These are phyloP conservation scores for Vulpes ferrilata DNA, from an alignment of 2,113 vertebrate species.

Conservation along the genomic window DNA sequence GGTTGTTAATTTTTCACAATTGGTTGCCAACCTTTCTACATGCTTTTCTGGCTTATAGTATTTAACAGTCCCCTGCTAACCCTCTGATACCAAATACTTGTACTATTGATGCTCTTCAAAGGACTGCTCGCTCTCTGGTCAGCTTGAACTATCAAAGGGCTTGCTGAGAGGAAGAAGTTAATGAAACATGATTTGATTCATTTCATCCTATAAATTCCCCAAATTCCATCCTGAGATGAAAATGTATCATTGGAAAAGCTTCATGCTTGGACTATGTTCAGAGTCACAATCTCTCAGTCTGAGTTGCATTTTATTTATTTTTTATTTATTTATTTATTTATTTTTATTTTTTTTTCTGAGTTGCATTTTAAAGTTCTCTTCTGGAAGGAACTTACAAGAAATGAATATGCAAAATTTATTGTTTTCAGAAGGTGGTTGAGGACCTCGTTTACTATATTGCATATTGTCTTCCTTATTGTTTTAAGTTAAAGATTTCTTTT, in stretches of 20 bases:
- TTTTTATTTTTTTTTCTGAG: too few relatives aligned
- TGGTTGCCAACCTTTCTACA: not conserved
- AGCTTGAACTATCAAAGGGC: conserved; percentile 17
- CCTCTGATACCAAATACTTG: not conserved
- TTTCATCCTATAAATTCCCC: conserved; percentile 9
- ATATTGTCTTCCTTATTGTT: not conserved
- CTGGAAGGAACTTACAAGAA: not conserved
- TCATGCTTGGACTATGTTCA: not conserved
- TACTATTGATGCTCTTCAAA: not conserved
- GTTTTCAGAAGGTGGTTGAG: conserved; percentile 18
- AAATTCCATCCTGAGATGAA: conserved; percentile 42
- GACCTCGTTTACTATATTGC: not conserved
- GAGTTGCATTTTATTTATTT: conserved; percentile 44
- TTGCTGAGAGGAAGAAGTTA: conserved; percentile 15
- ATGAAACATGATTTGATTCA: not conserved
- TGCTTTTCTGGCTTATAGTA: conserved; percentile 14
- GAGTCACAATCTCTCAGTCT: not conserved
- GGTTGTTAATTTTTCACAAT: not conserved
- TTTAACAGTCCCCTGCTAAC: not conserved
- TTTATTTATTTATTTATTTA: too few relatives aligned
- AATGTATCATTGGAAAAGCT: conserved; percentile 39
- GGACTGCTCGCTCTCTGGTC: not conserved
- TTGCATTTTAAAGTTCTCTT: conserved; percentile 36
- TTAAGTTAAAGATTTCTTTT: conserved; percentile 28
- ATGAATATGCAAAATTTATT: conserved; percentile 4